Conservation (phyloP, 1,140 invertebrate species). For the Aphelinus atriplicis region DNA sequence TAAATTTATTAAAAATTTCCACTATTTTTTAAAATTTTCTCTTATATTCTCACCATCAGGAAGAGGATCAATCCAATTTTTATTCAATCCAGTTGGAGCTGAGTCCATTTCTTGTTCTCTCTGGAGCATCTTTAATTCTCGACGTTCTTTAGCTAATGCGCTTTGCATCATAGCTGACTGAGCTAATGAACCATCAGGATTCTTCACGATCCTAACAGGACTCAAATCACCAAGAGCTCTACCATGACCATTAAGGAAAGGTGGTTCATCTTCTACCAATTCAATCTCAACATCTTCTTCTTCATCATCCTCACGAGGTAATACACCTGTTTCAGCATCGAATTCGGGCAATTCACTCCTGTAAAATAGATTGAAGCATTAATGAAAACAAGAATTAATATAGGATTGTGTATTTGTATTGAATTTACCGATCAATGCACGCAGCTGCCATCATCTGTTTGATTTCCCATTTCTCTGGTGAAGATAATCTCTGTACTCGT, state of each 20-base stretch:
- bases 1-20: no score
- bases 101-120: conserved; percentile 92
- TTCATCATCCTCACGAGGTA: conserved; percentile 89
- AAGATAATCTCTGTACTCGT: conserved; percentile 91
- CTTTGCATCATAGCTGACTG: conserved; percentile 99
- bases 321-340: conserved; percentile 87
- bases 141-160: conserved; percentile 94
- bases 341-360: conserved; percentile 92
- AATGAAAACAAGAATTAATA: conserved; percentile 18
- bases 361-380: conserved; percentile 69
- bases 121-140: conserved; percentile 93
- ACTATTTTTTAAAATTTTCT: neutral
- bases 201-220: conserved; percentile 97
- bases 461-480: conserved; percentile 93
- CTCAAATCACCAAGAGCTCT: conserved; percentile 91
- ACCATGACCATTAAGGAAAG: conserved; percentile 93
- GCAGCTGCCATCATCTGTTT: conserved; percentile 72
- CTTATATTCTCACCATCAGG: conserved; percentile 73
- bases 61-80: conserved; percentile 96
- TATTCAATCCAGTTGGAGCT: conserved; percentile 83
- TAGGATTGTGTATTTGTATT: conserved; percentile 20
- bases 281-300: conserved; percentile 99
- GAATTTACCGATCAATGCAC: conserved; percentile 67
- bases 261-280: conserved; percentile 97
- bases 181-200: conserved; percentile 97